These are phyloP conservation scores for Cyclina sinensis DNA, from an alignment of 1,140 invertebrate species.

Conservation along the genomic window DNA sequence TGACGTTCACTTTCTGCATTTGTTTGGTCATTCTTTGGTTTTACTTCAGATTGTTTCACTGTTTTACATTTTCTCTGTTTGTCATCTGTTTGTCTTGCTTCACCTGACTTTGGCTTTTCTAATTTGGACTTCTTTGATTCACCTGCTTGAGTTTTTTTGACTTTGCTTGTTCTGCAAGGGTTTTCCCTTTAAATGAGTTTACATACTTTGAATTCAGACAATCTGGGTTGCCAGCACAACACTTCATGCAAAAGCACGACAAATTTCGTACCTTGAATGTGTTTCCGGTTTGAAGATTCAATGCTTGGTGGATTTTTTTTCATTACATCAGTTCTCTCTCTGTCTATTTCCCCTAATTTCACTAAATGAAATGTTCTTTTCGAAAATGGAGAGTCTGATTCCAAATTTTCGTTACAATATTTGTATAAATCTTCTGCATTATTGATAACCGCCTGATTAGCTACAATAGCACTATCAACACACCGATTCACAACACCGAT, in stretches of 20 bases:
- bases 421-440: slow-evolving; percentile 11
- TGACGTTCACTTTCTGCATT: slow-evolving; percentile 23
- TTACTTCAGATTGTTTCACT: no score
- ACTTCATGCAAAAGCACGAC: slow-evolving; percentile 34
- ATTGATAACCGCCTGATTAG: slow-evolving; percentile 9
- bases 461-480: slow-evolving; percentile 17
- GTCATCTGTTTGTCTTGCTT: background rate
- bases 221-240: background rate
- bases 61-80: no score
- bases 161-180: slow-evolving; percentile 14
- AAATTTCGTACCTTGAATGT: slow-evolving; percentile 8
- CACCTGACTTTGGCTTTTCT: slow-evolving; percentile 1
- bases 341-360: slow-evolving; percentile 19
- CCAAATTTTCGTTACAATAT: slow-evolving; percentile 28
- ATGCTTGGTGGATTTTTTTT: slow-evolving; percentile 24
- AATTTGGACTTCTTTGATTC: no score
- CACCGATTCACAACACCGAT: no score
- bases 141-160: no score
- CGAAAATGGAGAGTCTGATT: slow-evolving; percentile 25
- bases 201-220: slow-evolving; percentile 41
- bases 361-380: slow-evolving; percentile 41
- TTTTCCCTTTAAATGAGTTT: slow-evolving; percentile 10
- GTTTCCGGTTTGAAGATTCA: slow-evolving; percentile 13
- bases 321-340: slow-evolving; percentile 28
- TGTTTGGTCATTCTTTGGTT: no score